Base-by-base conservation (phyloP, 1,140 invertebrate species). In the Nautilus pompilius region DNA sequence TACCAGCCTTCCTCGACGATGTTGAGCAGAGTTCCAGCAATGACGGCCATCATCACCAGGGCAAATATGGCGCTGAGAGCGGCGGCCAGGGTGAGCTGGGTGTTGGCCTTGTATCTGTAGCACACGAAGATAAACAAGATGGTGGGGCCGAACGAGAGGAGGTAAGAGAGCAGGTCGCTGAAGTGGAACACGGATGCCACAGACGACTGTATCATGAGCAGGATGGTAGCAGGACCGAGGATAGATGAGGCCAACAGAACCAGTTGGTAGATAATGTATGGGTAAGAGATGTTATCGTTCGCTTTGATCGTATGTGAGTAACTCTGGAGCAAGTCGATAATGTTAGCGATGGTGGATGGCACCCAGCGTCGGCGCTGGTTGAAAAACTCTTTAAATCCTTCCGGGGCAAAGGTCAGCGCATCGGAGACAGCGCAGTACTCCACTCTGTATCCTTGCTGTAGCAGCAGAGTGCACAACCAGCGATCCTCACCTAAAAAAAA, bases 191-290 rank as follows among this genome's bases (percentile, higher is more conserved):
- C 93, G 75, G 90, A 87, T 75, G 93, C 93, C 67, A 92, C 91
- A 28, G 92, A 91, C 62, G 93, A 91, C 78, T 73, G 69, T 29
- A 77, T 77, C 87, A 96, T 92, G 91, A 95, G 90, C 79, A 95
- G 93, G 83, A 95, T 94, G 46, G 92, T 95, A 29, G 87, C 87
- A 1, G 87, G 88, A 32, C 87, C 87, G 0, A 88, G 69, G 58
- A 89, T 81, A 0, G 86, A 86, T 2, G 87, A 86, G 10, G 83
- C 68, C 71, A 89, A 81, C 62, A 87, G 63, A 62, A 85, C 69
- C 0, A 74, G 68, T 64, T 83, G 78, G 58, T 80, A 81, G 20
- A 80, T 58, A 53, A 88, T 87, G 66, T 87, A 88, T 29, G 85
- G 83, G n/a, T 83, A 80, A 1, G 86, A 87, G 59, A 89, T 87